phyloP scores from a whole-genome alignment of 2,888 invertebrate species.

The Physocephala rufipes region DNA sequence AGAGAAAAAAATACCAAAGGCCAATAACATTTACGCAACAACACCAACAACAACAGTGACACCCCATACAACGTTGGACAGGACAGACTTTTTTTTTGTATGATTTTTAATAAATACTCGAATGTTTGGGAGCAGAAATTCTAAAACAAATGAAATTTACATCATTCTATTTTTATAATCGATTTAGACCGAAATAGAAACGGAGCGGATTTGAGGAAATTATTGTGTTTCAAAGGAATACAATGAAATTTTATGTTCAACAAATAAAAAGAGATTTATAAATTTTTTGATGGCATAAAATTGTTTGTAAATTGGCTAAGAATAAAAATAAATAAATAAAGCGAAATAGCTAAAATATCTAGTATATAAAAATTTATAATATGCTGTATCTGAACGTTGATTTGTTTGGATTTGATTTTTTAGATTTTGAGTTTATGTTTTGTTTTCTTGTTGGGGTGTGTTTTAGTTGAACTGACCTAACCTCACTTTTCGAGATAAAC shows the following conservation, averaged over 20 bases:
- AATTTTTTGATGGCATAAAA: neutral
- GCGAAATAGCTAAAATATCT: neutral
- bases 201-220: no score
- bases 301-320: neutral
- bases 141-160: no score
- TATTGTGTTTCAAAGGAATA: no score
- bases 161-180: no score
- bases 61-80: no score
- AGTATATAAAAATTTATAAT: no score
- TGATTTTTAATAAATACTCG: no score
- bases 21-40: neutral
- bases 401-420: neutral
- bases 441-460: neutral
- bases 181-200: no score
- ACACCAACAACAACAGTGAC: neutral
- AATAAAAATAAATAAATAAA: conserved; percentile 5
- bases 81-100: no score
- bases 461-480: neutral
- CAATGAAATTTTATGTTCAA: no score
- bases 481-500: neutral
- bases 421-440: neutral
- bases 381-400: neutral
- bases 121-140: no score
- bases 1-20: neutral
- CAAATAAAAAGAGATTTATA: neutral